These are phyloP conservation scores for Patagioenas fasciata DNA, from an alignment of 2,113 vertebrate genomes.

Conservation along the genomic window DNA sequence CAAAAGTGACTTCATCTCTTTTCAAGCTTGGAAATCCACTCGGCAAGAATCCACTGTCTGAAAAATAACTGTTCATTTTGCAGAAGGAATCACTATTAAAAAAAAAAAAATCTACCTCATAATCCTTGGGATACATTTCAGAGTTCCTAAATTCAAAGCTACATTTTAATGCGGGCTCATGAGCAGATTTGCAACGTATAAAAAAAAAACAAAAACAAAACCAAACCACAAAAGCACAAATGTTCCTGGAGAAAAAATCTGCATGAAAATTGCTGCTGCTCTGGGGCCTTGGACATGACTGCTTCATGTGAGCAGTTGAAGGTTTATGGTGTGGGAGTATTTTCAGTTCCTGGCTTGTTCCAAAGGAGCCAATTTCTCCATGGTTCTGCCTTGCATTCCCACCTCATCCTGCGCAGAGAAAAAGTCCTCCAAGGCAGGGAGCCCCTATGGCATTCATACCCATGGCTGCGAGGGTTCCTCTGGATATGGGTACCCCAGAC, in stretches of 20 bases:
- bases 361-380: not conserved
- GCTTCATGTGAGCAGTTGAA: not conserved
- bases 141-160: not conserved
- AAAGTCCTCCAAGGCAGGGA: not conserved
- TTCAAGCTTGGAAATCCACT: not conserved
- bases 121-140: not conserved
- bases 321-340: not conserved
- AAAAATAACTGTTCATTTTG: slow-evolving; percentile 1
- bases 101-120: not conserved
- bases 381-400: not conserved
- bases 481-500: accelerated
- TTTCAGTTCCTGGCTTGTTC: not conserved
- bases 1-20: not conserved
- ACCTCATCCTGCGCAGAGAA: not conserved
- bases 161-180: not conserved
- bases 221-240: not conserved
- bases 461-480: not conserved
- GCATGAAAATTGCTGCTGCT: not conserved
- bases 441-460: not conserved
- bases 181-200: not conserved
- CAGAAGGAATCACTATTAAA: not conserved
- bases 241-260: not conserved
- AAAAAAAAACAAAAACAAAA: no score
- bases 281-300: not conserved
- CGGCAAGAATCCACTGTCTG: not conserved